These are phyloP conservation scores for Etia nguti DNA, from an alignment of 2,113 vertebrate genomes.

Conservation along the genomic window DNA sequence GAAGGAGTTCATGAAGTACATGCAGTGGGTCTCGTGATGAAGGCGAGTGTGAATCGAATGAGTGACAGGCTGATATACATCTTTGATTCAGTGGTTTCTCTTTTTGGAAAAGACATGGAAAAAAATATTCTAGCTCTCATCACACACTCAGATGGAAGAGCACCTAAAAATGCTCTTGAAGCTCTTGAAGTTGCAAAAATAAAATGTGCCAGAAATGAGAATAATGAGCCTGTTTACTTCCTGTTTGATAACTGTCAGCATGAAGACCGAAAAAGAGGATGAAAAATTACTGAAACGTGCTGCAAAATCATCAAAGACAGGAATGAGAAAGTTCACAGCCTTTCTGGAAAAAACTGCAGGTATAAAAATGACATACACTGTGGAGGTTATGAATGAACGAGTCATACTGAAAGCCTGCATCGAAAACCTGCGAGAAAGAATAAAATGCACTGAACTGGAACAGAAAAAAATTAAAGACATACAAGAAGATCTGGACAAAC, in stretches of 20 bases:
- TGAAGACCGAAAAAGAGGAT: too few species aligned
- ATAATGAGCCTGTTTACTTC: not conserved
- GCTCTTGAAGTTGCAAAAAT: not conserved
- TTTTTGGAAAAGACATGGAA: not conserved
- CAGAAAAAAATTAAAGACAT: not conserved
- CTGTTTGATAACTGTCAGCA: not conserved
- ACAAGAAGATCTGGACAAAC: not conserved
- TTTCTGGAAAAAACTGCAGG: not conserved
- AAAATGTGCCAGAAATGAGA: not conserved
- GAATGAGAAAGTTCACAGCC: not conserved
- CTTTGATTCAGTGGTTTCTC: not conserved
- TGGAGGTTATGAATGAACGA: not conserved
- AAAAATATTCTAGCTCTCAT: not conserved
- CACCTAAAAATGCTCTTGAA: not conserved
- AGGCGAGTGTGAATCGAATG: not conserved
- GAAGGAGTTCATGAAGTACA: not conserved
- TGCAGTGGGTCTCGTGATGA: conserved; percentile 1
- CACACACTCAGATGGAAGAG: not conserved
- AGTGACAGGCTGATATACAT: not conserved
- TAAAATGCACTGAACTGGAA: not conserved
- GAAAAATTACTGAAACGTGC: too few species aligned
- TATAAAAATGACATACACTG: not conserved
- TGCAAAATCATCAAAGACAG: too few species aligned
- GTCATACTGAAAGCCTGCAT: not conserved
- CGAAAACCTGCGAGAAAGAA: not conserved